Conservation (phyloP, 2,797 vertebrate genomes). For the Dendrocincla fuliginosa region DNA sequence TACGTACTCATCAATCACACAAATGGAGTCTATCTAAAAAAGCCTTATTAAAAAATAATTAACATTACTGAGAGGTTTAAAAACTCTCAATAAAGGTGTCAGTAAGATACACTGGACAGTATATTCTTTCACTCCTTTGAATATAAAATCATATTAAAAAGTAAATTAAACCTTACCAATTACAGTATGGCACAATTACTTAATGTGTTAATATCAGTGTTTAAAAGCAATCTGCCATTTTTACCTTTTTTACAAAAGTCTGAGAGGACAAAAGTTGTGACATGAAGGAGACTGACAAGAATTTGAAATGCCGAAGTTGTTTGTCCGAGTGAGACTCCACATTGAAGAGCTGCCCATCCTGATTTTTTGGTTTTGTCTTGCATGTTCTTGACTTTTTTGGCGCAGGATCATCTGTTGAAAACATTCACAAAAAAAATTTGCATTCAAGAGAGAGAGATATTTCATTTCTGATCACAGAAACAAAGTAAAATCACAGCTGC, state of each 20-base stretch:
- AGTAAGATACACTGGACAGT: not conserved
- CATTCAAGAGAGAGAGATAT: not conserved
- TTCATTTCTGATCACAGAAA: not conserved
- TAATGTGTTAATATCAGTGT: not conserved
- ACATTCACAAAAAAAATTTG: not conserved
- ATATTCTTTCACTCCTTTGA: not conserved
- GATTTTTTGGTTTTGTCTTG: conserved; percentile 54
- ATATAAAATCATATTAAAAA: not conserved
- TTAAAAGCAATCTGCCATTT: not conserved
- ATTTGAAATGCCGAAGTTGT: conserved; percentile 93
- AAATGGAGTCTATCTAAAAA: not conserved
- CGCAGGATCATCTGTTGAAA: conserved; percentile 68
- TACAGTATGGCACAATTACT: not conserved
- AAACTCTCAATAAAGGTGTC: not conserved
- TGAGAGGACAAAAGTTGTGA: conserved; percentile 86
- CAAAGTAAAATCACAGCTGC: not conserved
- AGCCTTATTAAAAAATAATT: not conserved
- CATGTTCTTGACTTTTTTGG: conserved; percentile 8
- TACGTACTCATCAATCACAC: not conserved
- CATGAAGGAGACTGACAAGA: conserved; percentile 90
- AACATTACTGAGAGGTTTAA: not conserved
- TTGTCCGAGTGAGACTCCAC: conserved; percentile 87
- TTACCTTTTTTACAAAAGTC: conserved; percentile 89
- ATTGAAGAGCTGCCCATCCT: conserved; percentile 82
- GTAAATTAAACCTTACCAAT: not conserved